Percentiles rank a stretch among this genome's conserved stretches.
phyloP scores from a whole-genome alignment of 2,797 vertebrate species.

The Phyllotis vaccarum region DNA sequence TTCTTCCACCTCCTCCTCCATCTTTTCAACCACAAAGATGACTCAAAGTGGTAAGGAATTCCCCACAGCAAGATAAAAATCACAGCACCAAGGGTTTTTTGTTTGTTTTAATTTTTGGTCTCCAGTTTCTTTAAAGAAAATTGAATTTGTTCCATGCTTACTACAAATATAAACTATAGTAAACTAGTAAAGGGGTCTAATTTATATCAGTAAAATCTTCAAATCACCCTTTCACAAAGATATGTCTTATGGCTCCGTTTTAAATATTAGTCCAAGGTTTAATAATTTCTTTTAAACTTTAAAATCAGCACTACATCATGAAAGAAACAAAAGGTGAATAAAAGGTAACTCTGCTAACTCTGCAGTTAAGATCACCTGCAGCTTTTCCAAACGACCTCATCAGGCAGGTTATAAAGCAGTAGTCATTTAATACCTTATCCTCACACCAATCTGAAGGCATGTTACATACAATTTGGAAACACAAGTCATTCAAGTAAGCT shows the following conservation, averaged over 20 bases:
- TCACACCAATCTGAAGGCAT: neutral
- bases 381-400: neutral
- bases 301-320: slow-evolving; percentile 27
- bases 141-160: neutral
- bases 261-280: neutral
- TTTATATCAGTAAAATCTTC: slow-evolving; percentile 41
- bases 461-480: neutral
- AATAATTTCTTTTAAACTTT: slow-evolving; percentile 54
- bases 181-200: slow-evolving; percentile 30
- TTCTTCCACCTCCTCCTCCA: neutral
- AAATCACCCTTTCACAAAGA: slow-evolving; percentile 1
- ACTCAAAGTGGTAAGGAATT: neutral
- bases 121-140: neutral
- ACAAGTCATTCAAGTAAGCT: neutral
- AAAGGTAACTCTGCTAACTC: neutral
- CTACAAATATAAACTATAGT: slow-evolving; percentile 1
- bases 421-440: neutral
- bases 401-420: slow-evolving; percentile 32
- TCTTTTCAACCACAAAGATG: neutral
- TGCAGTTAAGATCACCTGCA: neutral
- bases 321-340: slow-evolving; percentile 9
- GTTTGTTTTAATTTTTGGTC: too few species aligned
- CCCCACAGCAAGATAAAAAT: neutral
- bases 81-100: neutral
- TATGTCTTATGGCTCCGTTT: slow-evolving; percentile 25